Conservation (phyloP, 2,888 invertebrate genomes). For the Chloromyia formosa region DNA sequence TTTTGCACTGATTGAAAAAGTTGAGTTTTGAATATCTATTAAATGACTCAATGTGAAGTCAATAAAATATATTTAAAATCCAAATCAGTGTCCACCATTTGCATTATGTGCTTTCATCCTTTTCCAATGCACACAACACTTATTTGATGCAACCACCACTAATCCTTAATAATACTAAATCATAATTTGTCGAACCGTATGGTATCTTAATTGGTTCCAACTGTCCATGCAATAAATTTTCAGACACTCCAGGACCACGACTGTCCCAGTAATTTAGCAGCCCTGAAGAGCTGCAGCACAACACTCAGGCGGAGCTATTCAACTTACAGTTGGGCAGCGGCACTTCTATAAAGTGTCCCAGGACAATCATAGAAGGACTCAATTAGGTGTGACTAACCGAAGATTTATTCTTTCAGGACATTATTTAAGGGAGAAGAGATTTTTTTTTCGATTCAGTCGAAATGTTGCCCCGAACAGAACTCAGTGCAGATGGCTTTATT, state of each 20-base stretch:
- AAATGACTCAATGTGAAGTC: too few relatives aligned
- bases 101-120: too few relatives aligned
- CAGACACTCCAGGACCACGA: slow-evolving; percentile 10
- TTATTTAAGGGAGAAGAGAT: slow-evolving; percentile 22
- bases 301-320: not conserved
- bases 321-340: not conserved
- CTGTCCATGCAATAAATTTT: slow-evolving; percentile 41
- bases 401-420: slow-evolving; percentile 40
- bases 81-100: too few relatives aligned
- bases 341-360: slow-evolving; percentile 40
- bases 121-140: not conserved
- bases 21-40: too few relatives aligned
- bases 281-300: not conserved
- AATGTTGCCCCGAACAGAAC: not conserved
- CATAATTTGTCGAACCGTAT: slow-evolving; percentile 43
- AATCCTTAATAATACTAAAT: slow-evolving; percentile 33
- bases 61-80: too few relatives aligned
- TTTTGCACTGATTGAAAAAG: too few relatives aligned
- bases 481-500: not conserved
- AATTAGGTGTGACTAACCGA: slow-evolving; percentile 45
- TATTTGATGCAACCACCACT: not conserved
- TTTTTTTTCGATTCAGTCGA: not conserved
- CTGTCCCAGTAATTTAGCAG: slow-evolving; percentile 21
- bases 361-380: slow-evolving; percentile 42
- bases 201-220: slow-evolving; percentile 47